Percentiles rank a stretch among this genome's conserved stretches.
These are phyloP conservation scores for Vanessa tameamea DNA, from an alignment of 1,140 invertebrate species.

Conservation along the genomic window DNA sequence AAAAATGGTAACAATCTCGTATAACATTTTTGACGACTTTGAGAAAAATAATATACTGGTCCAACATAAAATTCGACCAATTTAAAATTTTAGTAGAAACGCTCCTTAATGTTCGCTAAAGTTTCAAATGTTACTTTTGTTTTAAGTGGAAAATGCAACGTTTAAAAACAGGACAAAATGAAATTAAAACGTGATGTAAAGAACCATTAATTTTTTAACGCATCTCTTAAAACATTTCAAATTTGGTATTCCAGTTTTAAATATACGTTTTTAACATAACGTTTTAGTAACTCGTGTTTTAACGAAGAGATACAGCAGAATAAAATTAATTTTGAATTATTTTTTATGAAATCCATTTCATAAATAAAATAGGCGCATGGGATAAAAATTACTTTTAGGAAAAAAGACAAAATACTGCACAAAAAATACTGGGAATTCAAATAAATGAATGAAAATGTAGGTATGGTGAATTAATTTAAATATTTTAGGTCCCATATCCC, in stretches of 20 bases:
- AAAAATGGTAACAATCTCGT: no score
- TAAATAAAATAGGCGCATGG: no score
- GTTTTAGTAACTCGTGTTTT: background rate
- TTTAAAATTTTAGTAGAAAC: no score
- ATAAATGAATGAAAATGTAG: no score
- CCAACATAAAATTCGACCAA: no score
- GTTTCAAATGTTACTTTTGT: background rate
- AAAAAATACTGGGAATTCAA: no score
- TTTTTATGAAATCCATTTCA: background rate
- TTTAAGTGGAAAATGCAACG: background rate
- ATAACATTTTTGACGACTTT: no score
- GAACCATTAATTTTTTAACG: constrained; percentile 9
- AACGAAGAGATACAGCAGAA: background rate
- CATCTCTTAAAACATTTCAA: constrained; percentile 13
- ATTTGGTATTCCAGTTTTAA: constrained; percentile 7
- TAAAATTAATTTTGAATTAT: background rate
- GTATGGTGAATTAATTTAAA: no score
- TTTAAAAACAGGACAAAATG: constrained; percentile 8
- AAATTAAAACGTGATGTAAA: constrained; percentile 4
- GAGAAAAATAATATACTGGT: no score
- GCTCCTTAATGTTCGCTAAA: background rate
- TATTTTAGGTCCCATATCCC: no score
- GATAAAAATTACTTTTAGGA: no score
- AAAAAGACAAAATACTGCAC: no score
- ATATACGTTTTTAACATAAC: background rate